phyloP scores from a whole-genome alignment of 2,888 invertebrate genomes.

The Oscheius myriophilus region DNA sequence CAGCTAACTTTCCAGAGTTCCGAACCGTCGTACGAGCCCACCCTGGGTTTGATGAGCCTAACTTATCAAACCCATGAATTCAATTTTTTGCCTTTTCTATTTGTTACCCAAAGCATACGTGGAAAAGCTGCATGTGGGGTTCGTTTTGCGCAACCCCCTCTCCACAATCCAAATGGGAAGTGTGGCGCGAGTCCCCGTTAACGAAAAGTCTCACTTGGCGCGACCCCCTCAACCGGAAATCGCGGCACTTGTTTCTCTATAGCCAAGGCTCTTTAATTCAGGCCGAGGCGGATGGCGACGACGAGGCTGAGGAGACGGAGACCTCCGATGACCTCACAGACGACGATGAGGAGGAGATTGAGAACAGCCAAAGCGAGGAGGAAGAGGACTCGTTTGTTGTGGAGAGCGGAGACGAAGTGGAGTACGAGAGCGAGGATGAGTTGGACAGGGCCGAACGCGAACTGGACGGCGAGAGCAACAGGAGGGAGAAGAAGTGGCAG shows the following conservation, averaged over 20 bases:
- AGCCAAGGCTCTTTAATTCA: background rate
- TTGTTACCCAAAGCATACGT: too few relatives aligned
- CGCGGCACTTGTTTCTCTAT: background rate
- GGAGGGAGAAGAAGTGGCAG: constrained; percentile 7
- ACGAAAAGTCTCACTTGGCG: too few relatives aligned
- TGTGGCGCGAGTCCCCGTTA: too few relatives aligned
- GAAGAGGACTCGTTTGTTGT: constrained; percentile 22
- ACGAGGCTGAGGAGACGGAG: constrained; percentile 1
- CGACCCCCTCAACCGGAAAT: background rate
- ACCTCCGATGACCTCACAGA: background rate
- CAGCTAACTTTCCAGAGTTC: too few relatives aligned
- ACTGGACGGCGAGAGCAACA: constrained; percentile 14
- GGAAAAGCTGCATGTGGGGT: too few relatives aligned
- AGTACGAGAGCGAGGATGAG: constrained; percentile 20
- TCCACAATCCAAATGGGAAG: too few relatives aligned
- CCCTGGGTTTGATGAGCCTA: too few relatives aligned
- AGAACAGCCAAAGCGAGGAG: background rate
- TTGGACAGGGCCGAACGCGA: constrained; percentile 11
- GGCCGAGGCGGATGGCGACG: constrained; percentile 8
- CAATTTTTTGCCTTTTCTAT: too few relatives aligned
- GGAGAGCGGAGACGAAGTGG: background rate
- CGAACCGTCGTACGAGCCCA: too few relatives aligned
- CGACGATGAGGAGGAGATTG: background rate
- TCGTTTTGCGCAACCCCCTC: too few relatives aligned
- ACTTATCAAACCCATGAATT: too few relatives aligned